A percentile compares a stretch with the other conserved stretches of the same genome.
Evolutionary conservation across 2,797 vertebrate genomes (phyloP).

Genomic region (Erithacus rubecula): DNA sequence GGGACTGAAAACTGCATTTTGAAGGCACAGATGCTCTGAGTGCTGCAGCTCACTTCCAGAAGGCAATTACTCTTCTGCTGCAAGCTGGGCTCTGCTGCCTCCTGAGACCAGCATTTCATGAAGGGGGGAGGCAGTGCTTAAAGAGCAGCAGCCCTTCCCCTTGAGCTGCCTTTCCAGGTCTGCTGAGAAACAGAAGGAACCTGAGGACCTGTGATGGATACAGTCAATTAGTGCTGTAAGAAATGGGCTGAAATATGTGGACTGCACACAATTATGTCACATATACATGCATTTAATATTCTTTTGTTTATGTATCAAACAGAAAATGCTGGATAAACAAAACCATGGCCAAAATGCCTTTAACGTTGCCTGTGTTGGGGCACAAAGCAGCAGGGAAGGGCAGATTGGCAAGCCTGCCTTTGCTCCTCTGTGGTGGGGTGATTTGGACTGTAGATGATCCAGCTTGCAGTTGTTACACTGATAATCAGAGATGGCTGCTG

Average conservation of each 20-base stretch:
- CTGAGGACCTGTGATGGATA: not conserved
- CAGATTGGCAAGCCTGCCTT: not conserved
- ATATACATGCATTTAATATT: not conserved
- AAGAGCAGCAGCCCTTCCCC: not conserved
- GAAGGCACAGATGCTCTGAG: not conserved
- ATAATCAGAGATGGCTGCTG: not conserved
- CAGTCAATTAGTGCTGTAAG: not conserved
- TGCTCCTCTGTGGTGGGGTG: not conserved
- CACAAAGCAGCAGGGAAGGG: not conserved
- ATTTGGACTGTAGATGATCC: not conserved
- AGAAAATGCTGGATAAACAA: not conserved
- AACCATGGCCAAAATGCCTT: not conserved
- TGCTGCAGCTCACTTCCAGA: not conserved
- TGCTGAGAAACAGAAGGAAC: not conserved
- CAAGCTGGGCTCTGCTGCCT: not conserved
- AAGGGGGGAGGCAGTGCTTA: not conserved
- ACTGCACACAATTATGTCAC: not conserved
- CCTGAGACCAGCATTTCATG: not conserved
- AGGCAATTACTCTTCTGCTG: not conserved
- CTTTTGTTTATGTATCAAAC: not conserved
- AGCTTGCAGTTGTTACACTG: not conserved
- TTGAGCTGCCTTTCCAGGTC: not conserved
- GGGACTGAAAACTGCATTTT: conserved; percentile 49
- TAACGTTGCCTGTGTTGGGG: not conserved
- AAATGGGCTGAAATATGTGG: not conserved